Conservation (phyloP, 2,113 vertebrate genomes). For the Rhinopomastus cyanomelas region DNA sequence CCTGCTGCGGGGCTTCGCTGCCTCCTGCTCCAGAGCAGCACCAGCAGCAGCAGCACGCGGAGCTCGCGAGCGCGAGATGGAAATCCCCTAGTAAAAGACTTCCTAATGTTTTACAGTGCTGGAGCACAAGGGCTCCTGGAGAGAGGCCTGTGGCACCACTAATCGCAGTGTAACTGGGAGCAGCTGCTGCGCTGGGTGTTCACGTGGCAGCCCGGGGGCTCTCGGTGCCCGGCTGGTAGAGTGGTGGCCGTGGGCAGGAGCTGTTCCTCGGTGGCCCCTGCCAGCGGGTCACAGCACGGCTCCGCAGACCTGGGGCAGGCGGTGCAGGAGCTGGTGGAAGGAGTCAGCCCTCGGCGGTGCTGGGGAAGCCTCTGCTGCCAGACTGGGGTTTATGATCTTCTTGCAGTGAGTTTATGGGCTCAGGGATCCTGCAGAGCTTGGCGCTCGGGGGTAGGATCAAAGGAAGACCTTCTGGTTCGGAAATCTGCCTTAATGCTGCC, state of each 20-base stretch:
- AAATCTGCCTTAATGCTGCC: constrained; percentile 54
- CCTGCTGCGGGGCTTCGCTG: not conserved
- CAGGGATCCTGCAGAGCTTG: constrained; percentile 62
- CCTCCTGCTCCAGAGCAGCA: not conserved
- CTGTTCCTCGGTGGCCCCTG: not conserved
- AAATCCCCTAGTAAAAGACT: constrained; percentile 48
- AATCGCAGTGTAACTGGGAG: not conserved
- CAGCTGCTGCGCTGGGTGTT: not conserved
- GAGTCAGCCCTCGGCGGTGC: constrained; percentile 51
- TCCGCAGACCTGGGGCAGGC: not conserved
- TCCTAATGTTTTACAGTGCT: constrained; percentile 2
- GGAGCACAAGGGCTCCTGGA: not conserved
- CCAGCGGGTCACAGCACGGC: not conserved
- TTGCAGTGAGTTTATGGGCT: constrained; percentile 36
- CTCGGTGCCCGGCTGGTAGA: not conserved
- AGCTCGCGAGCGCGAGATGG: not conserved
- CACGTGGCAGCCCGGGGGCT: not conserved
- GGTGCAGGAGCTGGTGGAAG: constrained; percentile 15
- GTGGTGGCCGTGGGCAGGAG: rapidly evolving
- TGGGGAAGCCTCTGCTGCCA: constrained; percentile 38
- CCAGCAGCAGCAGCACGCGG: not conserved
- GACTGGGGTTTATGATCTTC: constrained; percentile 30
- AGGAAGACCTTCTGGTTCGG: constrained; percentile 66
- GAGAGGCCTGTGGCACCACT: not conserved
- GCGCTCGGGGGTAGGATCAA: constrained; percentile 29